Evolutionary conservation across 2,888 invertebrate species (phyloP).

Genomic region (Brachycybe producta): DNA sequence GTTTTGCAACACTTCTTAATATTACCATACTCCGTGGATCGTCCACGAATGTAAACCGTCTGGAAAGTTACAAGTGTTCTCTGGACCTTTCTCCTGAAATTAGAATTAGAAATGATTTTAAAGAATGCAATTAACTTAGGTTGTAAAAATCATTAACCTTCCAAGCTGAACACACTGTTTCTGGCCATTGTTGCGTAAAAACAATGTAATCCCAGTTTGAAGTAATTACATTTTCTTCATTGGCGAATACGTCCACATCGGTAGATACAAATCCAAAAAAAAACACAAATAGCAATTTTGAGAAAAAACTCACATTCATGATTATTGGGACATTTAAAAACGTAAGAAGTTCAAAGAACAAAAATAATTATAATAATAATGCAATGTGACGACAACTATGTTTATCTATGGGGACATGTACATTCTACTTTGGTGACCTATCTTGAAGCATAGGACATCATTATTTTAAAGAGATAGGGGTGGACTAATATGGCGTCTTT

Average conservation of each 20-base stretch:
- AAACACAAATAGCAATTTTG: too few relatives aligned
- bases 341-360: too few relatives aligned
- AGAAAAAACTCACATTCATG: too few relatives aligned
- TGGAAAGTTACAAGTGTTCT: constrained; percentile 52
- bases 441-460: too few relatives aligned
- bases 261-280: too few relatives aligned
- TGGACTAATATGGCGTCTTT: too few relatives aligned
- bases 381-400: too few relatives aligned
- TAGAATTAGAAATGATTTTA: background rate
- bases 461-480: too few relatives aligned
- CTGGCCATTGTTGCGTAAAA: constrained; percentile 70
- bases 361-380: too few relatives aligned
- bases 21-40: constrained; percentile 60
- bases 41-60: constrained; percentile 51
- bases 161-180: constrained; percentile 57
- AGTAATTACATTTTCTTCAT: background rate
- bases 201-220: constrained; percentile 58
- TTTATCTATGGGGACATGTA: too few relatives aligned
- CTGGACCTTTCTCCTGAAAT: constrained; percentile 36
- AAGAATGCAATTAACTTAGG: background rate
- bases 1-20: background rate
- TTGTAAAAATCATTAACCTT: constrained; percentile 33
- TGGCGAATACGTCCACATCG: background rate
- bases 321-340: too few relatives aligned
- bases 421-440: too few relatives aligned